Evolutionary conservation across 2,113 vertebrate genomes (phyloP).

Genomic region (Crocuta crocuta): DNA sequence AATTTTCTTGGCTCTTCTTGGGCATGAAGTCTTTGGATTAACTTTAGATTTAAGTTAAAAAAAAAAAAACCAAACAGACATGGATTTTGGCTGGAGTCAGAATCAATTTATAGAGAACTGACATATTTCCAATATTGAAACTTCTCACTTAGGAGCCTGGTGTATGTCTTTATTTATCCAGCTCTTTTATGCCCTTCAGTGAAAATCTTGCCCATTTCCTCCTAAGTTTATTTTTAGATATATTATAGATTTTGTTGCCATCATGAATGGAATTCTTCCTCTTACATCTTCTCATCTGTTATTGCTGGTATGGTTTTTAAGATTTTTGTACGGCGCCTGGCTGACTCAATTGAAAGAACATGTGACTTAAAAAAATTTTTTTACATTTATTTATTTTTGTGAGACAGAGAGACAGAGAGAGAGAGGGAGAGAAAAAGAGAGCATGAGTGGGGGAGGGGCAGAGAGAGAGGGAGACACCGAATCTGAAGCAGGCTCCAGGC

Average conservation of each 20-base stretch:
- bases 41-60: not conserved
- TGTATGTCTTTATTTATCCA: not conserved
- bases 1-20: not conserved
- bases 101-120: slow-evolving; percentile 11
- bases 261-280: not conserved
- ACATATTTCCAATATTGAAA: not conserved
- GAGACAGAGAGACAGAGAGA: too few relatives aligned
- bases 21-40: not conserved
- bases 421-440: too few relatives aligned
- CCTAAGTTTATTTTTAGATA: slow-evolving; percentile 33
- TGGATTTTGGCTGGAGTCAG: not conserved
- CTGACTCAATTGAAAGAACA: not conserved
- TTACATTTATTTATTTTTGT: too few relatives aligned
- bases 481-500: too few relatives aligned
- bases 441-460: too few relatives aligned
- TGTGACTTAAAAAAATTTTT: not conserved
- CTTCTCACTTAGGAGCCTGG: not conserved
- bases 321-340: not conserved
- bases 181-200: not conserved
- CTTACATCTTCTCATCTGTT: not conserved
- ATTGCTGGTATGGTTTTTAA: slow-evolving; percentile 21
- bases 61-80: not conserved
- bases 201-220: slow-evolving; percentile 33
- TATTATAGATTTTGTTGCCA: slow-evolving; percentile 45
- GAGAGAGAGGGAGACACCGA: too few relatives aligned